A percentile compares a stretch with the other conserved stretches of the same genome.
Conservation (phyloP, 1,140 invertebrate genomes). For the Saxidomus purpurata region DNA sequence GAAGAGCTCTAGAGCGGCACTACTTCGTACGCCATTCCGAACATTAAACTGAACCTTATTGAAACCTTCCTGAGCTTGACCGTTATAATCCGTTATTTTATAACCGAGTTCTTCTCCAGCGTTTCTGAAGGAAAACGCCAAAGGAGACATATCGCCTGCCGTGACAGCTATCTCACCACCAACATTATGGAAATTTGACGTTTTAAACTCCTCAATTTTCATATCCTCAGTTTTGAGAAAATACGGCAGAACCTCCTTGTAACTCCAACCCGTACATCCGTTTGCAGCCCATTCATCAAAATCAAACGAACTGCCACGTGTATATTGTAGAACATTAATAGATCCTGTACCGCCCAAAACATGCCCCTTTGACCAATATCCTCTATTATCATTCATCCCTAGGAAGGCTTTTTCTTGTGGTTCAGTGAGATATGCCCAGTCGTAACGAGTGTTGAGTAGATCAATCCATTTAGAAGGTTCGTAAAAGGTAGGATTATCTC, state of each 20-base stretch:
- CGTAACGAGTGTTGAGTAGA: background rate
- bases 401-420: conserved; percentile 89
- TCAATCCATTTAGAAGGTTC: conserved; percentile 56
- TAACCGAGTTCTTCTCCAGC: conserved; percentile 2
- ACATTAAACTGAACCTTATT: background rate
- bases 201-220: background rate
- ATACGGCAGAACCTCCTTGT: conserved; percentile 58
- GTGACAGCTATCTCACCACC: conserved; percentile 18
- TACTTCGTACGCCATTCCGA: background rate
- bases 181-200: conserved; percentile 27
- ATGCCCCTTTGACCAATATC: conserved; percentile 89
- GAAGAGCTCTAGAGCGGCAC: background rate
- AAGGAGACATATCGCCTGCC: background rate
- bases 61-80: conserved; percentile 23
- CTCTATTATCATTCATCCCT: conserved; percentile 89
- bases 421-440: background rate
- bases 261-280: conserved; percentile 50
- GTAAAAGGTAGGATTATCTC: conserved; percentile 92
- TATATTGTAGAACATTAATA: conserved; percentile 88
- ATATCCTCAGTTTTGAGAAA: conserved; percentile 26
- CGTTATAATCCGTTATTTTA: conserved; percentile 53
- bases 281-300: conserved; percentile 92
- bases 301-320: background rate
- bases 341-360: background rate
- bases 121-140: background rate